Base-by-base conservation (phyloP, 2,797 vertebrate species). In the Sebastes hubbsi region DNA sequence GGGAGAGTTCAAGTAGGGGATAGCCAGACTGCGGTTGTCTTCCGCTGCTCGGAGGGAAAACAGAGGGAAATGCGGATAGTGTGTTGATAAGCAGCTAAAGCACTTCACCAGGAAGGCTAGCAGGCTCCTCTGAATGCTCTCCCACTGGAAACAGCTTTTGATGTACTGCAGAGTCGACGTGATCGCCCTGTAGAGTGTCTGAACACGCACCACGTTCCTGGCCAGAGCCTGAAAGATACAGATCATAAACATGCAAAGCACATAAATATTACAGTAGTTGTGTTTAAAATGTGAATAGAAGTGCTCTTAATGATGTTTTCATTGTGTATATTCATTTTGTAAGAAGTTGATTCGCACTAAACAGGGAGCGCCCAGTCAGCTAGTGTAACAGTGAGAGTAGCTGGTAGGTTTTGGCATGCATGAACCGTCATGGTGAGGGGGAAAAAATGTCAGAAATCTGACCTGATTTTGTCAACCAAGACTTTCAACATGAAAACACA, bases 91-190 rank as follows among this genome's bases (percentile, higher is more conserved):
- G 76, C 72, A 81, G 78, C 80, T 64, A 73, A 85, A 85, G 80
- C 63, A 89, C 96, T 81, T 97, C 92, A 99, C 99, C 97, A 97
- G 86, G 80, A 99, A 99, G 9, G 98, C 97, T 64, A 95, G 76
- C 88, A 97, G 71, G 80, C 97, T 99, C 92, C 97, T 96, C 78
- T 96, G 91, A 0, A 96, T 91, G 58, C 97, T 99, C 88, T 99
- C 97, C 99, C 99, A 99, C 90, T 97, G 97, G 95, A 99, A 99
- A 90, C 98, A 99, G 96, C 98, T 99, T 91, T 96, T 97, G 87
- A 99, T 96, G 93, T 97, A 99, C 72, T 96, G 97, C 81, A 97
- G 78, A 30, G 96, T 95, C 64, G 96, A 97, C 95, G 94, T 96
- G 88, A 99, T 86, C 1, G 96, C 96, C 93, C 96, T 94, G 81